Conservation (phyloP, 64 coral and sea anemone genomes). For the Acropora yongei region DNA sequence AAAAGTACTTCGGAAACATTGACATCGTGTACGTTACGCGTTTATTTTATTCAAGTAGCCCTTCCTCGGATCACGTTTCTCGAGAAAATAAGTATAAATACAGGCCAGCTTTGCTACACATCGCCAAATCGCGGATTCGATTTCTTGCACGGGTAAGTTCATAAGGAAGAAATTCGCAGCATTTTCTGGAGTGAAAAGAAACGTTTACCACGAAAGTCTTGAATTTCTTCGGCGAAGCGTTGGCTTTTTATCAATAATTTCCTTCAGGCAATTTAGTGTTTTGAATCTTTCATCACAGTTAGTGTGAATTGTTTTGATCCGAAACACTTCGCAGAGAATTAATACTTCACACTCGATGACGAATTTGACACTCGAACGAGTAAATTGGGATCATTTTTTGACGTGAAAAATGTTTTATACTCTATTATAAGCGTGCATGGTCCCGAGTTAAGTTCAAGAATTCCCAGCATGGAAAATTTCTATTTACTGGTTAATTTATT, state of each 20-base stretch:
- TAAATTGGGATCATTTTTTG: neutral
- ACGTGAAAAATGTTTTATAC: neutral
- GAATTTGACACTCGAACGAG: neutral
- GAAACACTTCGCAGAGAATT: neutral
- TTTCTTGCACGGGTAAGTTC: neutral
- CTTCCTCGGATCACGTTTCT: conserved; percentile 26
- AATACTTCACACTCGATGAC: neutral
- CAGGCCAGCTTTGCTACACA: neutral
- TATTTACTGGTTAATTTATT: neutral
- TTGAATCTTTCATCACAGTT: conserved; percentile 1
- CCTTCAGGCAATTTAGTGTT: neutral
- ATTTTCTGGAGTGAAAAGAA: neutral
- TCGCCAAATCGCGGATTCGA: neutral
- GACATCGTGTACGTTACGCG: neutral
- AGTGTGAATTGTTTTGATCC: neutral
- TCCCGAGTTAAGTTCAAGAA: neutral
- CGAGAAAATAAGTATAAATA: neutral
- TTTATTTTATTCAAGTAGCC: conserved; percentile 15
- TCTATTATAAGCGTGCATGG: neutral
- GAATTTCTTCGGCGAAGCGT: neutral
- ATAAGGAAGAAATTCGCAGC: neutral
- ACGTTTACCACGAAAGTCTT: neutral
- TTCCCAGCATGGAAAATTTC: neutral
- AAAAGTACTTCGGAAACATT: neutral
- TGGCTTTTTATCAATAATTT: neutral